Percentiles rank a stretch among this genome's conserved stretches.
Conservation (phyloP, 2,113 vertebrate species). For the Hylia prasina region DNA sequence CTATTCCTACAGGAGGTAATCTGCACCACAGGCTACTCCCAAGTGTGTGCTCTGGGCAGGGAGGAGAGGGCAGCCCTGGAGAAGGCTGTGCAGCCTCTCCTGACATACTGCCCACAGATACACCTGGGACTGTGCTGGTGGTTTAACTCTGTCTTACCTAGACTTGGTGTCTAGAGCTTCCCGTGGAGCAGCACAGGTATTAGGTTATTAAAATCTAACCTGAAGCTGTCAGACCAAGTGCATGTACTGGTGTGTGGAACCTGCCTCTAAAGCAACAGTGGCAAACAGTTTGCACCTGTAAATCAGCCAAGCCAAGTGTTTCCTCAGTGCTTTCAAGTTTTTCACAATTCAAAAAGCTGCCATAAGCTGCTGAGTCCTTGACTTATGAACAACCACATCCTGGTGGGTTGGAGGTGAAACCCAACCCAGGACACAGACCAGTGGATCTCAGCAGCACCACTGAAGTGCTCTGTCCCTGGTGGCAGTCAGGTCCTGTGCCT, state of each 20-base stretch:
- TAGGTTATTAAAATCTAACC: not conserved
- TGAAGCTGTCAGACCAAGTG: not conserved
- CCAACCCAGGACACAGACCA: not conserved
- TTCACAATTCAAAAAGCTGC: not conserved
- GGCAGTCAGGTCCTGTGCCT: not conserved
- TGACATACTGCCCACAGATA: not conserved
- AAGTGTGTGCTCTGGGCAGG: not conserved
- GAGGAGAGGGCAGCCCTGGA: not conserved
- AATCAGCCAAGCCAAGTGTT: not conserved
- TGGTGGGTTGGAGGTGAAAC: not conserved
- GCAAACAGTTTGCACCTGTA: not conserved
- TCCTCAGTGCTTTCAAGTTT: not conserved
- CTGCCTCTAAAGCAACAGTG: not conserved
- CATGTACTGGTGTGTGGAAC: not conserved
- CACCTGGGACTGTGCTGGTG: not conserved
- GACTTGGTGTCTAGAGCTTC: not conserved
- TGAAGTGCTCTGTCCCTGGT: not conserved
- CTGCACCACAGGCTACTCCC: not conserved
- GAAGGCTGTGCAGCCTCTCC: not conserved
- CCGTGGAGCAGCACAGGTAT: accelerated
- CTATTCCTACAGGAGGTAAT: not conserved
- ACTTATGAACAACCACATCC: not conserved
- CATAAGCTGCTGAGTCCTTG: not conserved
- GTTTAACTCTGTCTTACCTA: not conserved
- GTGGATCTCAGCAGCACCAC: not conserved